These are phyloP conservation scores for Spondyliosoma cantharus DNA, from an alignment of 2,797 vertebrate genomes.

Conservation along the genomic window DNA sequence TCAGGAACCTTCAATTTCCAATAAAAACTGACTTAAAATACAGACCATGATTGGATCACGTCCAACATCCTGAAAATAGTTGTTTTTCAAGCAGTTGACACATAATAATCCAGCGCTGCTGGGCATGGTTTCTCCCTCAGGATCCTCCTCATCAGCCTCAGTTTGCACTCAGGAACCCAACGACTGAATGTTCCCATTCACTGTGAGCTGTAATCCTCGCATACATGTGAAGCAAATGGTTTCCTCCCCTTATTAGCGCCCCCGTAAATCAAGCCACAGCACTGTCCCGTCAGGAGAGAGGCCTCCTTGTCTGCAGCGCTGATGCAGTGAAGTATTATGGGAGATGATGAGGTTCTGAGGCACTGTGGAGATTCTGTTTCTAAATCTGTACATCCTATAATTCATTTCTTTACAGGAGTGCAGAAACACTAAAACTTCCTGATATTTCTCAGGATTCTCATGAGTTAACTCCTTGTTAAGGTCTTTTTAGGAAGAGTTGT, in stretches of 20 bases:
- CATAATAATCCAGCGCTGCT: conserved; percentile 56
- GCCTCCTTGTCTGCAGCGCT: conserved; percentile 56
- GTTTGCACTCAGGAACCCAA: conserved; percentile 53
- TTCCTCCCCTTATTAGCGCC: conserved; percentile 76
- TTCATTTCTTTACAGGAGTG: neutral
- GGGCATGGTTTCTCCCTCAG: conserved; percentile 48
- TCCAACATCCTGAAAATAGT: conserved; percentile 51
- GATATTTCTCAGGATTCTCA: neutral
- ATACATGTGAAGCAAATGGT: conserved; percentile 60
- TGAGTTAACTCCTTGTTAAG: conserved; percentile 6
- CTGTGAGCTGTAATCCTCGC: conserved; percentile 64
- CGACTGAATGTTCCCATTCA: conserved; percentile 77
- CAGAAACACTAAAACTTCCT: neutral
- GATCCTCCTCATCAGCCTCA: conserved; percentile 67
- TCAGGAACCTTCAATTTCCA: conserved; percentile 57
- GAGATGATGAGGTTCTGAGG: conserved; percentile 49
- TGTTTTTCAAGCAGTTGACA: conserved; percentile 68
- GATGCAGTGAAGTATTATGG: conserved; percentile 61
- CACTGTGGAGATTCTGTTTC: conserved; percentile 1
- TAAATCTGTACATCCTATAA: neutral
- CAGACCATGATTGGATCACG: conserved; percentile 52
- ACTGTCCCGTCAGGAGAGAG: conserved; percentile 65
- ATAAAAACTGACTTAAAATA: conserved; percentile 52
- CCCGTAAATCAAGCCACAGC: conserved; percentile 77
- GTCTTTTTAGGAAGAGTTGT: neutral